Evolutionary conservation across 2,888 invertebrate species (phyloP).

Genomic region (Cyclophora punctaria): DNA sequence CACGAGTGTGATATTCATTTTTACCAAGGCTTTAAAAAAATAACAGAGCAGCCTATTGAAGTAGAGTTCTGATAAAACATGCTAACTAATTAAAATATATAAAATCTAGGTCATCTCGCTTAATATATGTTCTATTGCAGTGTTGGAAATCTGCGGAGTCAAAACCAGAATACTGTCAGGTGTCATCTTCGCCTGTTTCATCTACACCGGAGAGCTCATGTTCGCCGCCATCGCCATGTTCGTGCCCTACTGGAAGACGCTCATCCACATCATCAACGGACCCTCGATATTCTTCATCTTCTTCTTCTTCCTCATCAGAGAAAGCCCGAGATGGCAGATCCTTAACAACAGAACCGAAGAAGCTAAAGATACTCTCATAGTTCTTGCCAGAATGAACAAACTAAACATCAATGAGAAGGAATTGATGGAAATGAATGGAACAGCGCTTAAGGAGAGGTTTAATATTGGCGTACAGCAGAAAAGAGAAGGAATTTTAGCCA

Average conservation of each 20-base stretch:
- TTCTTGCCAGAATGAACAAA: slow-evolving; percentile 43
- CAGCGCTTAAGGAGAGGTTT: slow-evolving; percentile 38
- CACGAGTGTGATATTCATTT: no score
- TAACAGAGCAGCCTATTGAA: no score
- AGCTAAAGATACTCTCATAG: slow-evolving; percentile 37
- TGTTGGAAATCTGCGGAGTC: slow-evolving; percentile 50
- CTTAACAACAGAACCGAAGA: slow-evolving; percentile 43
- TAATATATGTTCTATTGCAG: slow-evolving; percentile 29
- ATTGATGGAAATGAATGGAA: slow-evolving; percentile 33
- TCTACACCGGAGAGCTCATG: slow-evolving; percentile 47
- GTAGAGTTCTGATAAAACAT: no score
- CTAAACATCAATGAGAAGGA: slow-evolving; percentile 38
- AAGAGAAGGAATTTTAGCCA: slow-evolving; percentile 36
- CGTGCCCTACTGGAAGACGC: slow-evolving; percentile 49
- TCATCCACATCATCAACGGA: slow-evolving; percentile 46
- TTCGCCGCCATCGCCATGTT: slow-evolving; percentile 52
- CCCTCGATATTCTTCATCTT: slow-evolving; percentile 43
- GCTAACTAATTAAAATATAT: no score
- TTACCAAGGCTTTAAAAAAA: no score
- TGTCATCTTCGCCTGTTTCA: slow-evolving; percentile 44
- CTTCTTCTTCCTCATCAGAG: slow-evolving; percentile 38
- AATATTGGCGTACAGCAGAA: slow-evolving; percentile 37
- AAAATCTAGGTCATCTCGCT: no score
- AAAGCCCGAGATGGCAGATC: slow-evolving; percentile 59
- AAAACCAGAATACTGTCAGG: slow-evolving; percentile 45